Conservation (phyloP, 2,888 invertebrate species). For the Leuctra nigra region DNA sequence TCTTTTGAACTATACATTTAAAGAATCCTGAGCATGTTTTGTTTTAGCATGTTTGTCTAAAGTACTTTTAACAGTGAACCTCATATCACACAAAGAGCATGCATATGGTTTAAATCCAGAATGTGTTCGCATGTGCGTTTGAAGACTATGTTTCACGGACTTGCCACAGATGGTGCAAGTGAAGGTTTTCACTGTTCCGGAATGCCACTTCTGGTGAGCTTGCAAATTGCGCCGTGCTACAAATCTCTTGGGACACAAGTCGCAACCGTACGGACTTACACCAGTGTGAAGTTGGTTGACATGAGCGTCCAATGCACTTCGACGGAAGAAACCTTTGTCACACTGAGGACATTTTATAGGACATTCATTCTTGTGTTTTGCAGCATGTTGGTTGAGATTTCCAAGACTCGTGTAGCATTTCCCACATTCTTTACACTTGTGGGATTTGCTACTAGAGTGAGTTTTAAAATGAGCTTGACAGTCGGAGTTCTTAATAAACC, state of each 20-base stretch:
- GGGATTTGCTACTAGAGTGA: constrained; percentile 28
- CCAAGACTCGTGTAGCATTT: constrained; percentile 28
- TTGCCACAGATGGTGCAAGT: constrained; percentile 28
- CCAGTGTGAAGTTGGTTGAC: constrained; percentile 26
- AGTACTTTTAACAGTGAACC: constrained; percentile 29
- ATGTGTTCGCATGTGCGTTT: constrained; percentile 29
- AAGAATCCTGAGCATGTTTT: constrained; percentile 24
- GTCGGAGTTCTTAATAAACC: constrained; percentile 27
- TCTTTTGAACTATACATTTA: no score
- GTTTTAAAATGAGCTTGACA: constrained; percentile 25
- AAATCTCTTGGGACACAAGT: constrained; percentile 27
- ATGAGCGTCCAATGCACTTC: constrained; percentile 23
- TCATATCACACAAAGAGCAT: constrained; percentile 25
- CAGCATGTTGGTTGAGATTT: constrained; percentile 28
- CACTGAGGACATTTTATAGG: constrained; percentile 27
- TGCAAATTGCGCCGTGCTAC: constrained; percentile 22
- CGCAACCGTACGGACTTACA: constrained; percentile 24
- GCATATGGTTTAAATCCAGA: constrained; percentile 28
- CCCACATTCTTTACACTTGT: constrained; percentile 28
- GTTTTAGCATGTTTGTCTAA: constrained; percentile 27
- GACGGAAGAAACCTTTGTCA: constrained; percentile 27
- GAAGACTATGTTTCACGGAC: constrained; percentile 25
- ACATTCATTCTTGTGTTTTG: constrained; percentile 26
- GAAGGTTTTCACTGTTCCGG: constrained; percentile 23
- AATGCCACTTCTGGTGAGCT: constrained; percentile 25